phyloP scores from a whole-genome alignment of 2,797 vertebrate species.

The Liasis olivaceus region DNA sequence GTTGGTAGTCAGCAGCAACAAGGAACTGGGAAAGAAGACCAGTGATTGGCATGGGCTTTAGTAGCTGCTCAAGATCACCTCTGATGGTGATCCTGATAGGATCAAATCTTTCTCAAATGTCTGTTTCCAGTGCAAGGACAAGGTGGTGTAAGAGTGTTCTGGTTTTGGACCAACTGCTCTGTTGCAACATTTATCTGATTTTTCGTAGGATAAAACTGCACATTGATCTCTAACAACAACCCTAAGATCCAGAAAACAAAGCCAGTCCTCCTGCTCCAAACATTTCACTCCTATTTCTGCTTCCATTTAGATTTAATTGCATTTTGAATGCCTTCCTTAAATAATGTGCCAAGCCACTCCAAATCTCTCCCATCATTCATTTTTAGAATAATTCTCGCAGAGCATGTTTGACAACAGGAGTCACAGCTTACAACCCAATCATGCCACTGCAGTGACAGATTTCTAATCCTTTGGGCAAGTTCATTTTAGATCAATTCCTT shows the following conservation, averaged over 20 bases:
- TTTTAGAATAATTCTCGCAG: neutral
- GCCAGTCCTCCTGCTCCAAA: neutral
- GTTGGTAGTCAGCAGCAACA: neutral
- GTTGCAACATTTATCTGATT: neutral
- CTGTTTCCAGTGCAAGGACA: neutral
- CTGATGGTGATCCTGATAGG: neutral
- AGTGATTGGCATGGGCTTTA: neutral
- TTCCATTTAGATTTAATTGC: neutral
- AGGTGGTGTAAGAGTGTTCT: neutral
- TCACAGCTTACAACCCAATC: neutral
- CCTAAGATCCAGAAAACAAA: neutral
- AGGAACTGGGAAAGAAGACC: neutral
- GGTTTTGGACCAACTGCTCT: neutral
- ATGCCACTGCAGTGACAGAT: neutral
- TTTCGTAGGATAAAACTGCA: neutral
- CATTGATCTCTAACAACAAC: neutral
- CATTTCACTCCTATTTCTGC: neutral
- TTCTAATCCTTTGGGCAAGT: conserved; percentile 11
- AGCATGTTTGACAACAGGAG: neutral
- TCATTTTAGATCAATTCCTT: conserved; percentile 69
- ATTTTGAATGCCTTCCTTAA: neutral
- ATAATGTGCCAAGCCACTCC: neutral
- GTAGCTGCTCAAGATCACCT: neutral
- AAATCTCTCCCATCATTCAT: neutral
- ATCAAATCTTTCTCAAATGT: neutral